Base-by-base conservation (phyloP, 2,888 invertebrate genomes). In the Pristionchus fissidentatus region DNA sequence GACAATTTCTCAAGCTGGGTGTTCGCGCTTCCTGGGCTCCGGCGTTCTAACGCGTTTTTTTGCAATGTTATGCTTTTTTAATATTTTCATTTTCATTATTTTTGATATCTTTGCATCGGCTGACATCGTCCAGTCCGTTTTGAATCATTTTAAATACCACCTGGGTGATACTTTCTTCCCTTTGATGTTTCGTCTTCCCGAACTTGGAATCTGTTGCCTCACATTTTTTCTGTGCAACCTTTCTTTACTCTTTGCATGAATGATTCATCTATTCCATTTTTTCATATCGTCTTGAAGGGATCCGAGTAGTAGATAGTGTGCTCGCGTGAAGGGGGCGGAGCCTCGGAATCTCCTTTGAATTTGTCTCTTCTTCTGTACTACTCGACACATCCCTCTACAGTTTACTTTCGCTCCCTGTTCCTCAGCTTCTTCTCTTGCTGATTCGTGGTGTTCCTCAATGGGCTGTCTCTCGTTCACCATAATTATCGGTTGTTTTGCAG, bases 401-500 rank as follows among this genome's bases (percentile, higher is more conserved):
- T 46, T 19, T 29, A 49, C 35, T 43, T 73, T 26, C 19, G 49
- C 19, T 60, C 49, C 15, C 13, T 77, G 77, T 77, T 35, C 35
- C 77, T 49, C 77, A 32, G 26, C 46, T 75, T 43, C 43, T 29
- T 19, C 35, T 26, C 26, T 55, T 55, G n/a, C 29, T 60, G 13
- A 60, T 8, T n/a, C 19, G 29, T 60, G 7, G 8, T 60, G n/a
- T 60, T 15, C 19, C 8, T 60, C n/a, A n/a, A n/a, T n/a, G n/a
- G n/a, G n/a, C n/a, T n/a, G n/a, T n/a, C n/a, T n/a, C 7, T n/a
- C 66, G 66, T 32, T 66, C 66, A 38, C 66, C 66, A 66, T 66
- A 55, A 35, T 78, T 38, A 55, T 52, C 55, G 35, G 35, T 75
- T 75, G 46, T 75, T 75, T 43, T 75, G 19, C 75, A 75, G 75